Base-by-base conservation (phyloP, 2,888 invertebrate genomes). In the Artemia sinica region DNA sequence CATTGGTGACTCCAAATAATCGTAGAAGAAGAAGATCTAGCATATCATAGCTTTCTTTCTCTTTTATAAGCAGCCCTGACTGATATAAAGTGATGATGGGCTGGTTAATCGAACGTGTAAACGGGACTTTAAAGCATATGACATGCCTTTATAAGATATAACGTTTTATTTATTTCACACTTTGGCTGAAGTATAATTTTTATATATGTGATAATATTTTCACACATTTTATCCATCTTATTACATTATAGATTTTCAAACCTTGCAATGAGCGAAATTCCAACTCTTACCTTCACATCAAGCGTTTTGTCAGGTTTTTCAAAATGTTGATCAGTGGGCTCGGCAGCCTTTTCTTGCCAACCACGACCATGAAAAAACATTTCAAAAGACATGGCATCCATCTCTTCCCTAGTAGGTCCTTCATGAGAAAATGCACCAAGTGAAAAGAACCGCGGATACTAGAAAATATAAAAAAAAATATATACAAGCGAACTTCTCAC, bases 391-490 rank as follows among this genome's bases (percentile, higher is more conserved):
- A 83, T 78, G 12, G 82, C 82, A 68, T 86, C 80, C 77, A 85
- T 82, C 2, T 79, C 78, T 66, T 82, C 82, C 50, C 82, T 82
- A 2, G 80, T 77, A 0, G 89, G 89, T 0, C 84, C 73, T 69
- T 71, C 82, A 69, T 81, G 83, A 11, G 85, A 84, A 67, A 86
- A 82, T 12, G 81, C 74, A 0, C 94, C 93, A 49, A 79, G 78
- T 0, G 90, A 85, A 77, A 91, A 89, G 2, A 89, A 71, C 72
- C 79, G 76, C 1, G 88, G 88, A 78, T 83, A 84, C 80, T 85
- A 80, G 66, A 75, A 65, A 48, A 68, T 69, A 8, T 41, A 41
- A 41, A 41, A 41, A 41, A 28, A 4, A 1, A 6, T 0, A 4
- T 41, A 41, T 41, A 41, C 41, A 41, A 41, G 28, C 28, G 28